Base-by-base conservation (phyloP, 2,113 vertebrate genomes). In the Bambusicola thoracicus region DNA sequence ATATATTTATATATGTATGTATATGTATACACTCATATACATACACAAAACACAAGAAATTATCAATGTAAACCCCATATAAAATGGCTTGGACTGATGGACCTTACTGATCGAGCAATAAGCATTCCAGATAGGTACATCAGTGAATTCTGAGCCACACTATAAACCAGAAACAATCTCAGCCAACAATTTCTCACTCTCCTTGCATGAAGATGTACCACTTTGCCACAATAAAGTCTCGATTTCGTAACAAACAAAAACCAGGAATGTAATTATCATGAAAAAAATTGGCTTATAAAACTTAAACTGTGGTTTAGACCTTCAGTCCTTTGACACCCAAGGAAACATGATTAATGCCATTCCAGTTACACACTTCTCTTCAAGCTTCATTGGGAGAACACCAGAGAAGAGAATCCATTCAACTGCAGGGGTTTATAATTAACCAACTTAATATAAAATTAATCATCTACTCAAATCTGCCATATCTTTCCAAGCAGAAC, bases 11-110 rank as follows among this genome's bases (percentile, higher is more conserved):
- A 51, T 51, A 51, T 13, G 36, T 36, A 36, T 32, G 32, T 17
- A 30, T 32, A 55, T 30, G 14, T 14, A 27, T 25, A 51, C 7
- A 58, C 12, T 48, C 21, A 7, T 24, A n/a, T 19, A 58, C n/a
- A 25, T 14, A 38, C 22, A 83, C 18, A 58, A 58, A 58, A 56
- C 82, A 92, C 36, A 51, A 87, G 69, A 90, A 94, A 75, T 91
- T 68, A 85, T 55, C 85, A 69, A 61, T 74, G 36, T 88, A 96
- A 94, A 93, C 93, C 81, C 79, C 12, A 65, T 65, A 65, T 38
- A 82, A 85, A 94, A 85, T 55, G 43, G 49, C 66, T 88, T 38
- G 55, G 69, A 56, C 41, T 46, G 82, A 88, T 82, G 63, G 69
- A 85, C 32, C 20, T 83, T 72, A 78, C 87, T 67, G 87, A 92